Base-by-base conservation (phyloP, 2,888 invertebrate genomes). In the Embidobia sp. region DNA sequence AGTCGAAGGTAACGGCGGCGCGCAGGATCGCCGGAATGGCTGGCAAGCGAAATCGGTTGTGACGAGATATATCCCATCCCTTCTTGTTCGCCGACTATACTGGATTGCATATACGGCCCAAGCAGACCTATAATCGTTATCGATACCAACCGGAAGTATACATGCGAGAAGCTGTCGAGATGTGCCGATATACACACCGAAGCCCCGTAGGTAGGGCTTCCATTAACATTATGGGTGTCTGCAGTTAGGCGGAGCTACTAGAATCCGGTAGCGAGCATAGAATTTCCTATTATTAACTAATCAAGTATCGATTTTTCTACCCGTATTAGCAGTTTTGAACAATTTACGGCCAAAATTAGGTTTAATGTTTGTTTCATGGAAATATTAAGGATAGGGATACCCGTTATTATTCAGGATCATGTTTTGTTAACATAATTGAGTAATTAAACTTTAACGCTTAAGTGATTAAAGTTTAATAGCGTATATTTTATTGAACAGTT, bases 121-220 rank as follows among this genome's bases (percentile, higher is more conserved):
- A 75, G 75, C 77, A 78, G 77, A 81, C 72, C 82, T 81, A 80
- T 83, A 83, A 85, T 81, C 82, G 81, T 82, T 83, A 83, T 83
- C 83, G 82, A 82, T 81, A 83, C 78, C 64, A 75, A 57, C 75
- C 70, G 75, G 74, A 78, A 79, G 76, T 74, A 72, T 49, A 67
- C 61, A 53, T 73, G 40, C 48, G 76, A 44, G 53, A 70, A 33
- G 72, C 75, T 73, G 78, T 66, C 61, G 63, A 78, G 77, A 78
- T 80, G 63, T 66, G 57, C 61, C 46, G 63, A 69, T 69, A 73
- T 61, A 77, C 69, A 59, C 67, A 46, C 55, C 31, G 61, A 53
- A 75, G 69, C 63, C 53, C 48, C 57, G 22, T 57, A 55, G 57
- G 55, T 69, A 49, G 69, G 75, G 63, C 75, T 75, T 69, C 63